Percentiles rank a stretch among this genome's conserved stretches.
These are phyloP conservation scores for Drosophila mayri DNA, from an alignment of 1,140 invertebrate species.

Conservation along the genomic window DNA sequence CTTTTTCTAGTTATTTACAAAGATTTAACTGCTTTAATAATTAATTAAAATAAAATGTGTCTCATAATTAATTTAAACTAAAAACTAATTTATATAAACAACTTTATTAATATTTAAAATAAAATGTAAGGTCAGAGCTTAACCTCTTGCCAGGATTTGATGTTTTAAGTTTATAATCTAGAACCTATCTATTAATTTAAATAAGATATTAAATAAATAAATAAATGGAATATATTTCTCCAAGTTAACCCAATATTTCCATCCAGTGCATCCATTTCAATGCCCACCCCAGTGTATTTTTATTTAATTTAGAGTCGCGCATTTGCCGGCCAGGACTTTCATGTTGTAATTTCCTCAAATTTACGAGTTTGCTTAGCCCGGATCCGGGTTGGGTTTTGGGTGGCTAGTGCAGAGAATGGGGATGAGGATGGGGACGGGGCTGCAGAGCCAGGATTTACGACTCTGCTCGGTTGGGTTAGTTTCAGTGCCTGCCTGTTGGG, in stretches of 20 bases:
- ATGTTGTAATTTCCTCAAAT: slow-evolving; percentile 80
- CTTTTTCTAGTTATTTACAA: neutral
- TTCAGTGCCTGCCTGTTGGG: slow-evolving; percentile 36
- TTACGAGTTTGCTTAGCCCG: slow-evolving; percentile 74
- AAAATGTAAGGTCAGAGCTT: neutral
- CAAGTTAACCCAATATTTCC: neutral
- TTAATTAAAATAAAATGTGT: no score
- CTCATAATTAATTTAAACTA: neutral
- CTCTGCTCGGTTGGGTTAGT: slow-evolving; percentile 58
- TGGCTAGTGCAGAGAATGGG: slow-evolving; percentile 3
- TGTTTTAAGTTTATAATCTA: no score
- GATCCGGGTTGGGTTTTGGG: slow-evolving; percentile 26
- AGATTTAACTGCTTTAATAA: no score
- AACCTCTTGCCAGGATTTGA: no score
- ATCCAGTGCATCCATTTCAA: slow-evolving; percentile 10
- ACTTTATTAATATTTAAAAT: neutral
- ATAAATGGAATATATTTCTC: neutral
- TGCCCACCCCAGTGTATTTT: slow-evolving; percentile 49
- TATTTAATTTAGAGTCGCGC: slow-evolving; percentile 79
- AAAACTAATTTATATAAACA: neutral
- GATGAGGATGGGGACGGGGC: slow-evolving; percentile 17
- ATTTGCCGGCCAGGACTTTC: slow-evolving; percentile 59
- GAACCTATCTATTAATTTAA: no score
- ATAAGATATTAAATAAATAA: neutral
- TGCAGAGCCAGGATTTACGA: slow-evolving; percentile 66